A percentile compares a stretch with the other conserved stretches of the same genome.
phyloP scores from a whole-genome alignment of 2,888 invertebrate genomes.

The Ligdia adustata region DNA sequence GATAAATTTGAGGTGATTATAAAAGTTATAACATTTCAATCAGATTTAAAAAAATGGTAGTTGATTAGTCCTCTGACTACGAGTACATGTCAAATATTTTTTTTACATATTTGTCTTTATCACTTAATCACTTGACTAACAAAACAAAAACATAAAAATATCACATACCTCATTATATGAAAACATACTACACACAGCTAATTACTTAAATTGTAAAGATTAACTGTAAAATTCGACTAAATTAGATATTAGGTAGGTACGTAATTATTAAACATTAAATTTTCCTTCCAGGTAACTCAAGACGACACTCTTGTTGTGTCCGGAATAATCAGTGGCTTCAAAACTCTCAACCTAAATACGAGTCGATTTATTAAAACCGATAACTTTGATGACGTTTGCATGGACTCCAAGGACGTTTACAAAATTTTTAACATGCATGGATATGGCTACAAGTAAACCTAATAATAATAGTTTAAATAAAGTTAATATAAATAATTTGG shows the following conservation, averaged over 20 bases:
- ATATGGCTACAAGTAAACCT: constrained; percentile 25
- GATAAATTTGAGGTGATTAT: constrained; percentile 57
- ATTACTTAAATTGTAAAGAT: no score
- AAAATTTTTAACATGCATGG: constrained; percentile 25
- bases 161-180: no score
- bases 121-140: no score
- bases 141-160: no score
- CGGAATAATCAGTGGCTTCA: constrained; percentile 17
- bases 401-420: constrained; percentile 28
- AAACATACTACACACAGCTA: no score
- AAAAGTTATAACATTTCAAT: no score
- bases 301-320: constrained; percentile 17
- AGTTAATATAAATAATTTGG: background rate
- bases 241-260: no score
- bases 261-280: background rate
- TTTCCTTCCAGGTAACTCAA: constrained; percentile 19
- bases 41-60: no score
- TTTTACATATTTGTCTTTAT: no score
- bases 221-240: no score
- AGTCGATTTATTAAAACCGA: background rate
- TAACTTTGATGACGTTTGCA: constrained; percentile 18
- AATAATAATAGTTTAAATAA: background rate
- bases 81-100: no score
- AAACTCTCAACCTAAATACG: background rate
- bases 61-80: no score